Base-by-base conservation (phyloP, 1,140 invertebrate species). In the Helicorthomorpha holstii region DNA sequence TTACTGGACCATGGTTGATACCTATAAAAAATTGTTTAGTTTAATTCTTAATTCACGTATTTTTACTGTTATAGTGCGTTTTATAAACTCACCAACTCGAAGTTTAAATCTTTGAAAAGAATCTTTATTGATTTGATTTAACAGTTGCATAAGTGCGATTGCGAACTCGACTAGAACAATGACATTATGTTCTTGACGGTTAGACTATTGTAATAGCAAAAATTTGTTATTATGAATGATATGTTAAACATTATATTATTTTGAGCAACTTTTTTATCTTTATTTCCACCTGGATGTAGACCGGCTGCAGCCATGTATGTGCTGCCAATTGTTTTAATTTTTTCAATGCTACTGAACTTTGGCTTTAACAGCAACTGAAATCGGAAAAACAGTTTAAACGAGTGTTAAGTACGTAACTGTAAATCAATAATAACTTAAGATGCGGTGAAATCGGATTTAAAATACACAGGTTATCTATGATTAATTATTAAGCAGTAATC, bases 281-380 rank as follows among this genome's bases (percentile, higher is more conserved):
- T 86, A 62, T 88, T 84, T 61, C 87, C 86, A 25, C 86, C 87
- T 1, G 87, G 86, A 52, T 83, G 75, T 12, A 98, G 69, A 0
- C 94, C 94, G 4, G 90, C 88, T 0, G 93, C 94, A 29, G 93
- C 78, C 94, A 98, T 98, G 60, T 97, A 98, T 0, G 92, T 97
- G 64, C 88, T 92, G 14, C 92, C 92, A 53, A 98, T 97, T 0
- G 94, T 98, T 67, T 98, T 98, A 46, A 98, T 98, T 67, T 98
- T 98, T 68, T 98, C 94, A 55, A 98, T 90, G 55, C 84, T 81
- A 57, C 83, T 91, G 68, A 90, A 98, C 62, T 93, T 93, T 0
- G 88, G 88, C 62, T 94, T 93, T 7, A 89, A 66, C n/a, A 95
- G 65, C 14, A 95, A 66, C 79, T 85, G 67, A 45, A 78, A 74